Evolutionary conservation across 2,888 invertebrate genomes (phyloP).

Genomic region (Theristus sp.): DNA sequence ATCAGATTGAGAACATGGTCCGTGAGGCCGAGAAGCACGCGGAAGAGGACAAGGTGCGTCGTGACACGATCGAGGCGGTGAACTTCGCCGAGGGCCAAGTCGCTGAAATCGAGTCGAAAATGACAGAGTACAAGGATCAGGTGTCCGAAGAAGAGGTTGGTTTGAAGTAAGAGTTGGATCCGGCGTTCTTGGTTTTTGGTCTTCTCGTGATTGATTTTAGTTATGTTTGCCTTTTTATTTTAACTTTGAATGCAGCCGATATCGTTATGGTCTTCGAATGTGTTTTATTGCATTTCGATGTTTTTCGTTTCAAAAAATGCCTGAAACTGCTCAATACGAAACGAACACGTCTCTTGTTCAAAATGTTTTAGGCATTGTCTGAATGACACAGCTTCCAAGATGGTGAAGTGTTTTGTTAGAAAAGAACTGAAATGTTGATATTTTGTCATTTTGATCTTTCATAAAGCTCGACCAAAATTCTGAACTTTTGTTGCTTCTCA

Average conservation of each 20-base stretch:
- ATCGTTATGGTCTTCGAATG: no score
- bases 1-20: slow-evolving; percentile 99
- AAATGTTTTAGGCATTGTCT: no score
- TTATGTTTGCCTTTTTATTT: not conserved
- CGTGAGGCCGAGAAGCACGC: slow-evolving; percentile 91
- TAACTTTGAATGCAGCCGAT: no score
- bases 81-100: slow-evolving; percentile 93
- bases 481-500: not conserved
- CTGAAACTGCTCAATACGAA: not conserved
- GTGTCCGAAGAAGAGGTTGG: slow-evolving; percentile 86
- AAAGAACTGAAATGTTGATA: no score
- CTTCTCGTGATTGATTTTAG: no score
- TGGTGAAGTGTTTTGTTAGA: no score
- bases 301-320: not conserved
- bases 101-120: slow-evolving; percentile 92
- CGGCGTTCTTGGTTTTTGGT: slow-evolving; percentile 1
- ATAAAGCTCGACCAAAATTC: not conserved
- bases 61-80: slow-evolving; percentile 76
- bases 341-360: no score
- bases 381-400: no score
- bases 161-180: slow-evolving; percentile 10
- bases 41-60: slow-evolving; percentile 67
- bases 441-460: no score
- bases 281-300: no score
- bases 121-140: slow-evolving; percentile 89